phyloP scores from a whole-genome alignment of 2,888 invertebrate genomes.

The Galerucella pusilla region DNA sequence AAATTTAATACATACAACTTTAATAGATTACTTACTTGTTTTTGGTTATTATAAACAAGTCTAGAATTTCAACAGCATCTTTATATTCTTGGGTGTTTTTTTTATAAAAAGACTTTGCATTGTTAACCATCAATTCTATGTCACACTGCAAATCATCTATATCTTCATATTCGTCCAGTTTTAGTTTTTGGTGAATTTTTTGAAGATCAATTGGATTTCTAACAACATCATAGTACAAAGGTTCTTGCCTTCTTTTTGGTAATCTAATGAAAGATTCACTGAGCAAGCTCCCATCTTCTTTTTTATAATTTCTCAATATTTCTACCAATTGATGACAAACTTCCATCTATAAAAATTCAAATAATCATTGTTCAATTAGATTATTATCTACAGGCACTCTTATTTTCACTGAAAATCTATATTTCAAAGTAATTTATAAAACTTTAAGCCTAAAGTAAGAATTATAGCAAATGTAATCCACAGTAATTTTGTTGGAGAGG shows the following conservation, averaged over 20 bases:
- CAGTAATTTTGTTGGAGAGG: no score
- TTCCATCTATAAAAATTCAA: conserved; percentile 73
- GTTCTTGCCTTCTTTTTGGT: conserved; percentile 93
- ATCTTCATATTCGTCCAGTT: conserved; percentile 96
- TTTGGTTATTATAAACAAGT: conserved; percentile 77
- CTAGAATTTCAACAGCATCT: conserved; percentile 91
- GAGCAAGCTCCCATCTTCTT: conserved; percentile 88
- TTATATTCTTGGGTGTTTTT: conserved; percentile 85
- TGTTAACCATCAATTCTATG: conserved; percentile 90
- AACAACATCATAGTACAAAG: conserved; percentile 92
- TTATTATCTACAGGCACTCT: no score
- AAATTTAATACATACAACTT: conserved; percentile 3
- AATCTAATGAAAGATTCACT: conserved; percentile 96
- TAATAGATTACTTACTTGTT: conserved; percentile 58
- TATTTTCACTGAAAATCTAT: no score
- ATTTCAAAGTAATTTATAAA: no score
- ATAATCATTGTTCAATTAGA: not conserved
- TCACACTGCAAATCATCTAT: conserved; percentile 91
- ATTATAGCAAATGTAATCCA: no score
- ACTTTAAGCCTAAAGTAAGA: no score
- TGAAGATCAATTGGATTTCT: conserved; percentile 94
- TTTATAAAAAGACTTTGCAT: conserved; percentile 96
- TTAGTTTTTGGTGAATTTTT: conserved; percentile 95
- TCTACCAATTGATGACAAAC: conserved; percentile 94
- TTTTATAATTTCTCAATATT: conserved; percentile 88